Evolutionary conservation across 2,888 invertebrate genomes (phyloP), one percentile per base, ranked within the genome.

Genomic region (Caenorhabditis sp.): DNA sequence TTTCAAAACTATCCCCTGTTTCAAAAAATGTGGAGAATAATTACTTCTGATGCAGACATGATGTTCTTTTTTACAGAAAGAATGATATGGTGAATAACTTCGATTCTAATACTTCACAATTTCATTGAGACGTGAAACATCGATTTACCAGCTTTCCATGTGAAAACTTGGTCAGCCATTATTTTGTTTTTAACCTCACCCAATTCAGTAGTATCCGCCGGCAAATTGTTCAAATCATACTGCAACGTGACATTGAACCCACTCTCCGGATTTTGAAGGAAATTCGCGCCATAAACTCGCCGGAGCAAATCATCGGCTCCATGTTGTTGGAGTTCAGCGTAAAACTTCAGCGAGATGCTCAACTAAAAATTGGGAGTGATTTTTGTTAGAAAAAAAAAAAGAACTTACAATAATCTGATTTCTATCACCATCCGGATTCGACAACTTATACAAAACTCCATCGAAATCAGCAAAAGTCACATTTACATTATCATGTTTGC

Each of bases 361-460:
- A 95, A 93, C 96, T 68, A 54, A 67, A 70, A 61, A 57, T 2
- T 4, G 31, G 14, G 5, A 10, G 14, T 17, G 5, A 3, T 14
- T 12, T 43, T 17, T 17, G 7, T 14, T 3, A 43, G 14, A 17
- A 43, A 17, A 43, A 43, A 43, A 43, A 10, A 14, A 10, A 43
- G 43, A 59, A 90, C 93, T 92, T 90, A 97, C 96, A 91, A 94
- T 92, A 91, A 99, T 92, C 93, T 96, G 97, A 88, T 93, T 93
- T 91, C 95, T 96, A 90, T 97, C 96, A 87, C 93, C 93, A 90
- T 94, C 93, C 87, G 95, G 91, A 91, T 97, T 99, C 77, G 97
- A 96, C 91, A 99, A 93, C 90, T 96, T 97, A 91, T 95, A 99
- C 83, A 97, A 90, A 78, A 95, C 97, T 86, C 99, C 97, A 91